phyloP scores from a whole-genome alignment of 2,888 invertebrate genomes.

The Tolmerus cingulatus region DNA sequence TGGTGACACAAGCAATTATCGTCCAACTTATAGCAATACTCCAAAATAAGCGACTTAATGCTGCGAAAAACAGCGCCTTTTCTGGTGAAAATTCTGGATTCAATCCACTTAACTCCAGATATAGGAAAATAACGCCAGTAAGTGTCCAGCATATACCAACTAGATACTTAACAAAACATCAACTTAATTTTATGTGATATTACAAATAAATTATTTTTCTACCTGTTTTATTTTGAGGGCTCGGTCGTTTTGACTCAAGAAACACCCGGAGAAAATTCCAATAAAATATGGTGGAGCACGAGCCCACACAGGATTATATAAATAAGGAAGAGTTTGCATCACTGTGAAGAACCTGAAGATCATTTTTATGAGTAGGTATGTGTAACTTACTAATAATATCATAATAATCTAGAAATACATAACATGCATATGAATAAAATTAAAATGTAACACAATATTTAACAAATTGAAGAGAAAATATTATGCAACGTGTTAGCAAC shows the following conservation, averaged over 20 bases:
- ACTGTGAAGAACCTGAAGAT: constrained; percentile 47
- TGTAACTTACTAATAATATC: too few species aligned
- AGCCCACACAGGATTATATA: constrained; percentile 62
- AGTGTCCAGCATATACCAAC: constrained; percentile 57
- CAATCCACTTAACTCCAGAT: constrained; percentile 71
- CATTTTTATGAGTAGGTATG: not conserved
- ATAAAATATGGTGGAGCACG: constrained; percentile 60
- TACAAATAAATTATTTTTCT: not conserved
- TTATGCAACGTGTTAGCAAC: too few species aligned
- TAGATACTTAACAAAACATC: not conserved
- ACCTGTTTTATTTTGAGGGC: constrained; percentile 29
- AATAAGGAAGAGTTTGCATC: constrained; percentile 44
- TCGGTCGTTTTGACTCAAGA: constrained; percentile 53
- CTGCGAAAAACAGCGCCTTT: constrained; percentile 71
- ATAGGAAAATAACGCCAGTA: constrained; percentile 67
- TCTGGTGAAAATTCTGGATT: constrained; percentile 67
- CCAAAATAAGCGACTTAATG: constrained; percentile 74
- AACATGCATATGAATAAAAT: too few species aligned
- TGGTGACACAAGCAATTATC: constrained; percentile 71
- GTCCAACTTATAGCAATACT: constrained; percentile 74
- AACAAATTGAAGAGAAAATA: too few species aligned
- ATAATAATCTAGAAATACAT: too few species aligned
- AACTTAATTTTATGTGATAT: not conserved
- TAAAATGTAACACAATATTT: too few species aligned
- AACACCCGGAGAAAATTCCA: constrained; percentile 61